phyloP scores from a whole-genome alignment of 2,888 invertebrate species.

The Epistrophe eligans region DNA sequence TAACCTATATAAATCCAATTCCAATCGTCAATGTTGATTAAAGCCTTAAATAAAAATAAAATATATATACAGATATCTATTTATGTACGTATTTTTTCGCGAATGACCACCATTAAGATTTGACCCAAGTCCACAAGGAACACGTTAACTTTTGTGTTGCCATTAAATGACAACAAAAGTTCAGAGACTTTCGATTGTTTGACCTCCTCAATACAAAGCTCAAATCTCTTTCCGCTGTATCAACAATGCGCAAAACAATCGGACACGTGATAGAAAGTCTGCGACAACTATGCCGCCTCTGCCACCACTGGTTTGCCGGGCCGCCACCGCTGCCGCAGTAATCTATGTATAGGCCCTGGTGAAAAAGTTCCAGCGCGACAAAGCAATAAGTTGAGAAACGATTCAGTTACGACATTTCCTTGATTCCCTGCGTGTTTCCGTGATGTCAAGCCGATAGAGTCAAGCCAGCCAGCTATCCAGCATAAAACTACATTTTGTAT shows the following conservation, averaged over 20 bases:
- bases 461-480: slow-evolving; percentile 15
- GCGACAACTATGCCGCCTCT: background rate
- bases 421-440: slow-evolving; percentile 74
- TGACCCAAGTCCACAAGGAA: slow-evolving; percentile 5
- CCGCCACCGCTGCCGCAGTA: background rate
- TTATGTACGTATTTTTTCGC: too few species aligned
- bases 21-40: too few species aligned
- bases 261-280: slow-evolving; percentile 67
- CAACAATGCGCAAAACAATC: slow-evolving; percentile 15
- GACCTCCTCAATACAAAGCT: slow-evolving; percentile 18
- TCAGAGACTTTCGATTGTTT: slow-evolving; percentile 41
- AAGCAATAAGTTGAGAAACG: slow-evolving; percentile 63
- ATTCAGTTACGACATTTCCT: slow-evolving; percentile 73
- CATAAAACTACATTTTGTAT: slow-evolving; percentile 25
- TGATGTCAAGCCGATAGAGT: slow-evolving; percentile 69
- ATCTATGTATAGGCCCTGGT: background rate
- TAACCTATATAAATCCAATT: too few species aligned
- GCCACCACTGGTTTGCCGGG: background rate
- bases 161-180: slow-evolving; percentile 17
- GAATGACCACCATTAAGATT: slow-evolving; percentile 1
- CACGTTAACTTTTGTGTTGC: slow-evolving; percentile 1
- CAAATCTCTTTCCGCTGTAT: slow-evolving; percentile 22
- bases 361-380: slow-evolving; percentile 32
- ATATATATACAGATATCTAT: too few species aligned
- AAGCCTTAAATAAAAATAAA: too few species aligned